Evolutionary conservation across 2,888 invertebrate genomes (phyloP).

Genomic region (Eudasyphora cyanicolor): DNA sequence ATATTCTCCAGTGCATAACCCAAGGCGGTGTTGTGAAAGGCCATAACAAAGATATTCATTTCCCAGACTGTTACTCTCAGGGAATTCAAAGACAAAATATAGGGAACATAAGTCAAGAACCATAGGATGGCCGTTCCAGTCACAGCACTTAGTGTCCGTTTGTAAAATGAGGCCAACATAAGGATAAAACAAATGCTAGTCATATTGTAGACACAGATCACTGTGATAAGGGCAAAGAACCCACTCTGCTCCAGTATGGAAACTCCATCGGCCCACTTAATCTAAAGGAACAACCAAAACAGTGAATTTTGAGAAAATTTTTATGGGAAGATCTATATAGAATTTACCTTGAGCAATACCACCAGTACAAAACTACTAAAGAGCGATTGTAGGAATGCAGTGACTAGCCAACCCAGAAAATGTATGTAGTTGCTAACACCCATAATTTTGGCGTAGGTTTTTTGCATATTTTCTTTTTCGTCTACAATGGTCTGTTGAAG

Average conservation of each 20-base stretch:
- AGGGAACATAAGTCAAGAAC: slow-evolving; percentile 87
- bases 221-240: slow-evolving; percentile 84
- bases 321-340: not conserved
- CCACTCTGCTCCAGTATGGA: slow-evolving; percentile 86
- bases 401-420: slow-evolving; percentile 91
- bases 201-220: slow-evolving; percentile 85
- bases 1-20: slow-evolving; percentile 85
- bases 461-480: slow-evolving; percentile 69
- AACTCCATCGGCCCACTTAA: slow-evolving; percentile 78
- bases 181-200: slow-evolving; percentile 88
- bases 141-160: slow-evolving; percentile 87
- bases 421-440: slow-evolving; percentile 89
- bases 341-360: slow-evolving; percentile 77
- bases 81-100: slow-evolving; percentile 81
- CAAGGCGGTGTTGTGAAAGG: slow-evolving; percentile 89
- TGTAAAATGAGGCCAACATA: slow-evolving; percentile 87
- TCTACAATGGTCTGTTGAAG: slow-evolving; percentile 57
- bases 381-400: slow-evolving; percentile 85
- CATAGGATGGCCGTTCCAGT: slow-evolving; percentile 86
- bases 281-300: slow-evolving; percentile 48
- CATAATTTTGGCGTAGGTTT: slow-evolving; percentile 93
- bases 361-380: slow-evolving; percentile 82
- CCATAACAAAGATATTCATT: slow-evolving; percentile 78
- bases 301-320: not conserved
- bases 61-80: slow-evolving; percentile 81